Evolutionary conservation across 1,140 invertebrate genomes (phyloP), one percentile per base, ranked within the genome.

Genomic region (Psix sp.): DNA sequence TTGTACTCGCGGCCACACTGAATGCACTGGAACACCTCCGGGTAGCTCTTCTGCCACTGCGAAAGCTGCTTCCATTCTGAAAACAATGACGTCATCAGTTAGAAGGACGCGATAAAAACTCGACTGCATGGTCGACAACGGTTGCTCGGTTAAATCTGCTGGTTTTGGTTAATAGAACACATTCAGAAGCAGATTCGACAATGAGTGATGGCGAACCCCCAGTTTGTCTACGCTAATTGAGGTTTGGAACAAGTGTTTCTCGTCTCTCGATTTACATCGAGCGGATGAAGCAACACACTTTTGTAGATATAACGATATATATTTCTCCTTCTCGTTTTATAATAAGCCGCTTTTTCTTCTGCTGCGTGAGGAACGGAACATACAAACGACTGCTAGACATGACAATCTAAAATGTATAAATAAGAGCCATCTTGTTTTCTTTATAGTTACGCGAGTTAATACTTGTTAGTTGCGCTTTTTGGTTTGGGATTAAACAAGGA

Each of bases 1-100:
- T 89, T 89, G 78, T 91, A 91, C 1, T 82, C 81, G 33, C 90
- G 86, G 11, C 85, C 86, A 46, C 90, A 91, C 75, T 91, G 90
- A 35, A 91, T 88, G 80, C 93, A 94, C 17, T 90, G 89, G 80
- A 91, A 93, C 79, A 63, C 9, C 18, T 63, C 70, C 11, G 18
- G 63, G 33, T 29, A 38, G 1, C 38, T 14, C 13, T 42, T 59
- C 3, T 46, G 46, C 70, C 51, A 67, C 2, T 45, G 60, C 0
- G 63, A 3, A 1, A 33, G 14, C 18, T 40, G 59, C 1, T 36
- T 40, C 65, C 60, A 67, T 18, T 63, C 72, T 74, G 71, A 72
- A 77, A 77, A 66, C 11, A 57, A 57, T 1, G 4, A 67, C 7
- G 26, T 14, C 17, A 33, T 21, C 9, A 16, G 21, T 74, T 74